Evolutionary conservation across 2,113 vertebrate genomes (phyloP).

Genomic region (Bettongia penicillata): DNA sequence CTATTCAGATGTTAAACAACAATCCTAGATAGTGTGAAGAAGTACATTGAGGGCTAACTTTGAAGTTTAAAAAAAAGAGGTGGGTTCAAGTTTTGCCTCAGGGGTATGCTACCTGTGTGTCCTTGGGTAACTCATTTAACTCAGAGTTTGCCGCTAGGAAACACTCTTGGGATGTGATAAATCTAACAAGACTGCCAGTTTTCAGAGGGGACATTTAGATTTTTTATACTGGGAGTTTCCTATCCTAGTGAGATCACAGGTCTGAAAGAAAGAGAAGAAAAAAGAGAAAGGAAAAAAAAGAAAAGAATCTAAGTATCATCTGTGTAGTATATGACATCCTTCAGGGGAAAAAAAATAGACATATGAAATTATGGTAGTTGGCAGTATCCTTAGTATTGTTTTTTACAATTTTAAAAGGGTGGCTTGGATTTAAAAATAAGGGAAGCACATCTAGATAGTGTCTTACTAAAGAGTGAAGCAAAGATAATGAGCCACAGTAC

Average conservation of each 20-base stretch:
- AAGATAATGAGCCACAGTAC: neutral
- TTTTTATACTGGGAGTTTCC: too few species aligned
- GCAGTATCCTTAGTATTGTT: neutral
- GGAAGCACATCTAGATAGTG: too few species aligned
- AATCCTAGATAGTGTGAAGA: neutral
- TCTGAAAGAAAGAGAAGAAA: neutral
- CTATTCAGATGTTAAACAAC: neutral
- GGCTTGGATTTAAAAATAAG: neutral
- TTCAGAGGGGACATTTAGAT: neutral
- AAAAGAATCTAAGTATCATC: neutral
- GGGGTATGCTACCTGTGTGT: neutral
- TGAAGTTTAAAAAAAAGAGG: neutral
- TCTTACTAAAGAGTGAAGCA: too few species aligned
- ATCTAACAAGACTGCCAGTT: neutral
- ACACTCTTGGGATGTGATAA: neutral
- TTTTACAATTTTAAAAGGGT: neutral
- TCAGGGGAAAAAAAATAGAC: neutral
- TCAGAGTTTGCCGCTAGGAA: neutral
- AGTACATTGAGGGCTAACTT: neutral
- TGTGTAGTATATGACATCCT: neutral
- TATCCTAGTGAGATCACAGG: too few species aligned
- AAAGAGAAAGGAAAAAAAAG: neutral
- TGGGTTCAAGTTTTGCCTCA: neutral
- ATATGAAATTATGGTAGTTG: neutral
- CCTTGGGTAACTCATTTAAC: neutral